phyloP scores from a whole-genome alignment of 1,140 invertebrate genomes.

The Ips nitidus region DNA sequence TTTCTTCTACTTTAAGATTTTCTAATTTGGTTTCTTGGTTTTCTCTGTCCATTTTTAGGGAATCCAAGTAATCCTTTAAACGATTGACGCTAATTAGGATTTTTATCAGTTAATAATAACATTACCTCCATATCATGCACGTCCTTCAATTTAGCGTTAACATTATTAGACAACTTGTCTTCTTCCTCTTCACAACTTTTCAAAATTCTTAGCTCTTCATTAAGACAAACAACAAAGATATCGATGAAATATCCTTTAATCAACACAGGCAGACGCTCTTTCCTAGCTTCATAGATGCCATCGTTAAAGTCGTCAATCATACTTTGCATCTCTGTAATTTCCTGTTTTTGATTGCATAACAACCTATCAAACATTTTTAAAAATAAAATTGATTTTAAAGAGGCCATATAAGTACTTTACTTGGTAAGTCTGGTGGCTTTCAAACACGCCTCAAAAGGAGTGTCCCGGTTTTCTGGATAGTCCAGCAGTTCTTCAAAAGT shows the following conservation, averaged over 20 bases:
- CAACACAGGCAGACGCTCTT: conserved; percentile 64
- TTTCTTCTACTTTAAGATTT: conserved; percentile 39
- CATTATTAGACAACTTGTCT: conserved; percentile 62
- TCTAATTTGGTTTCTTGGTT: conserved; percentile 35
- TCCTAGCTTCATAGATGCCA: conserved; percentile 61
- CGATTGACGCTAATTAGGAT: not conserved
- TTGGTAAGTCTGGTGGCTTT: conserved; percentile 16
- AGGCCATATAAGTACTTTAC: too few relatives aligned
- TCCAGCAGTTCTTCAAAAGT: conserved; percentile 32
- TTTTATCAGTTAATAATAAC: not conserved
- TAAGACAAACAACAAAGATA: conserved; percentile 69
- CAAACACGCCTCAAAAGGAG: conserved; percentile 44
- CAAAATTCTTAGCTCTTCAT: conserved; percentile 77
- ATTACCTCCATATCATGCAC: conserved; percentile 56
- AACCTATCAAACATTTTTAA: conserved; percentile 42
- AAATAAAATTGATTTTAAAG: not conserved
- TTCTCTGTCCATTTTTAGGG: conserved; percentile 26
- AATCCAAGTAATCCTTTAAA: conserved; percentile 25
- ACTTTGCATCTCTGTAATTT: conserved; percentile 61
- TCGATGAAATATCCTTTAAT: conserved; percentile 65
- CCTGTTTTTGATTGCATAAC: conserved; percentile 64
- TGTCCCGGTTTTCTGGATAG: conserved; percentile 34
- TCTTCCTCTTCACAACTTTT: conserved; percentile 75
- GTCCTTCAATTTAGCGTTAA: conserved; percentile 58
- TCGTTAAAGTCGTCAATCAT: conserved; percentile 67